A percentile compares a stretch with the other conserved stretches of the same genome.
phyloP scores from a whole-genome alignment of 2,888 invertebrate genomes.

The Beris morrisii region DNA sequence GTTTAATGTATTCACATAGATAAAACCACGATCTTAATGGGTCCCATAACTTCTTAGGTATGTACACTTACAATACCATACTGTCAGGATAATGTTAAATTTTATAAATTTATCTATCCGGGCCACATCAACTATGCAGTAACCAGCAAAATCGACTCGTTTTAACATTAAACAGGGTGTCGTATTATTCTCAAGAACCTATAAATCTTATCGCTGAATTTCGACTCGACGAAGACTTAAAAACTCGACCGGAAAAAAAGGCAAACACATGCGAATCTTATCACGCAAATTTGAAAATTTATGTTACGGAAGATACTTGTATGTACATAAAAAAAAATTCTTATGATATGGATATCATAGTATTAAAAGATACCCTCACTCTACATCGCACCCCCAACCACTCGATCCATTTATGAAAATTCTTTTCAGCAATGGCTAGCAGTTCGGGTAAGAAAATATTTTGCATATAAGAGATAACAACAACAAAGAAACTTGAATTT shows the following conservation, averaged over 20 bases:
- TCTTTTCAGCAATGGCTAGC: constrained; percentile 10
- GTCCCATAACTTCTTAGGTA: too few relatives aligned
- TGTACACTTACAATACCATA: too few relatives aligned
- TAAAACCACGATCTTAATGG: too few relatives aligned
- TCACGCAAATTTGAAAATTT: constrained; percentile 31
- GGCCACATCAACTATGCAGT: too few relatives aligned
- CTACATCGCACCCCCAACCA: neutral
- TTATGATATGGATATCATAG: constrained; percentile 17
- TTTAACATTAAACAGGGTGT: too few relatives aligned
- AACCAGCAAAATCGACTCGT: too few relatives aligned
- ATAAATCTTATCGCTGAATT: constrained; percentile 29
- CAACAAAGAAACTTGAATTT: too few relatives aligned
- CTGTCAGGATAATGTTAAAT: too few relatives aligned
- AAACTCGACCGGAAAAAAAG: neutral
- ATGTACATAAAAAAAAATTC: constrained; percentile 15
- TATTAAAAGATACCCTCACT: constrained; percentile 18
- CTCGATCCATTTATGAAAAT: neutral
- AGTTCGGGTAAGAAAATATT: constrained; percentile 1
- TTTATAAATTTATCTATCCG: too few relatives aligned
- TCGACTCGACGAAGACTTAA: constrained; percentile 15
- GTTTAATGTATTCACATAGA: too few relatives aligned
- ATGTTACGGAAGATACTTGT: constrained; percentile 24
- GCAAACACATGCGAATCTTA: constrained; percentile 25
- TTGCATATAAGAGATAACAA: constrained; percentile 6
- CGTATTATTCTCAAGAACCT: constrained; percentile 18